Conservation (phyloP, 2,113 vertebrate genomes). For the Entelurus aequoreus region DNA sequence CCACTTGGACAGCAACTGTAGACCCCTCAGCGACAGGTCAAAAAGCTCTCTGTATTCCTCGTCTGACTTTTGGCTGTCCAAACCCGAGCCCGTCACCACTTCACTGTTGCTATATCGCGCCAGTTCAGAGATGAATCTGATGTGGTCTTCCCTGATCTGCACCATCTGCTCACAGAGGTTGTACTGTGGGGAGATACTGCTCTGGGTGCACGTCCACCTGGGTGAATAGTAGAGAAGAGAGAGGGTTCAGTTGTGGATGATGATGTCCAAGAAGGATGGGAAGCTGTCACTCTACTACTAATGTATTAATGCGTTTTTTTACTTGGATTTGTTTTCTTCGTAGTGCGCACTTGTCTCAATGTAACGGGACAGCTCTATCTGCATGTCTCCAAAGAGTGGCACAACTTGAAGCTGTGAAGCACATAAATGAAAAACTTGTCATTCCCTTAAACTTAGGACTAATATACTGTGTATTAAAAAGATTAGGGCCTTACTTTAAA, state of each 20-base stretch:
- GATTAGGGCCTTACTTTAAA: slow-evolving; percentile 81
- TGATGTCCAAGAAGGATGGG: neutral
- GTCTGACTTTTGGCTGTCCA: slow-evolving; percentile 98
- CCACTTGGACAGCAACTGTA: slow-evolving; percentile 98
- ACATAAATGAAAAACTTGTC: slow-evolving; percentile 16
- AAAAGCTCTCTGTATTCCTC: slow-evolving; percentile 97
- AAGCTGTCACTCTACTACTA: neutral
- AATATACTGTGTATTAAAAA: slow-evolving; percentile 1
- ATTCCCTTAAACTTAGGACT: neutral
- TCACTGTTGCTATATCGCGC: slow-evolving; percentile 99
- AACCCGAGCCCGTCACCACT: slow-evolving; percentile 95
- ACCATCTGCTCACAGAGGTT: slow-evolving; percentile 99
- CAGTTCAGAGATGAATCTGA: slow-evolving; percentile 98
- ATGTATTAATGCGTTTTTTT: slow-evolving; percentile 57
- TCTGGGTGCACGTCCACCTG: slow-evolving; percentile 98
- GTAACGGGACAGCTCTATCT: slow-evolving; percentile 98
- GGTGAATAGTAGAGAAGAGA: slow-evolving; percentile 10
- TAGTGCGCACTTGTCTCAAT: slow-evolving; percentile 99
- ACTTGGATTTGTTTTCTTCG: slow-evolving; percentile 99
- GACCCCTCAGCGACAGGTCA: slow-evolving; percentile 88
- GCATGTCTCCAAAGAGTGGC: slow-evolving; percentile 98
- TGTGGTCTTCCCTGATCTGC: slow-evolving; percentile 97
- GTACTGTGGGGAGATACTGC: slow-evolving; percentile 98
- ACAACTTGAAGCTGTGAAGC: slow-evolving; percentile 94
- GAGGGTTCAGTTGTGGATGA: slow-evolving; percentile 21